Evolutionary conservation across 2,113 vertebrate genomes (phyloP).

Genomic region (Limanda limanda): DNA sequence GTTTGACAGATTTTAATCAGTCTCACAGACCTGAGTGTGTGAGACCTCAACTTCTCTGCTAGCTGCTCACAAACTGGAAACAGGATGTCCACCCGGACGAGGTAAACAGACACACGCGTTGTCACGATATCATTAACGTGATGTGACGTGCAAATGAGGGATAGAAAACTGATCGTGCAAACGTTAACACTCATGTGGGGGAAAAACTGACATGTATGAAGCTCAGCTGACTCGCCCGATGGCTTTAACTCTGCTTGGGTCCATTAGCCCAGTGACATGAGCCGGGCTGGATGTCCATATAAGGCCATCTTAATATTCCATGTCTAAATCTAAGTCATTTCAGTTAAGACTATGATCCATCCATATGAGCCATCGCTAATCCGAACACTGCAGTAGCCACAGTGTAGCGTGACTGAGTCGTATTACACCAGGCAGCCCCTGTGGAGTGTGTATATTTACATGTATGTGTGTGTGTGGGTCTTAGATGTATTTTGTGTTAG

Average conservation of each 20-base stretch:
- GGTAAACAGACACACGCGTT: too few relatives aligned
- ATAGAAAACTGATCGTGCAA: too few relatives aligned
- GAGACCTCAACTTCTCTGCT: too few relatives aligned
- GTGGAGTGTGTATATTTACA: conserved; percentile 46
- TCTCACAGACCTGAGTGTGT: too few relatives aligned
- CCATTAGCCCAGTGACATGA: conserved; percentile 53
- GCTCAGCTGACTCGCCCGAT: neutral
- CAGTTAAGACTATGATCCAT: conserved; percentile 63
- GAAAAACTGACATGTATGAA: conserved; percentile 4
- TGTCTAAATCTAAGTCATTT: conserved; percentile 63
- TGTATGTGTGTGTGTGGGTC: conserved; percentile 14
- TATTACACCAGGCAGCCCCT: conserved; percentile 52
- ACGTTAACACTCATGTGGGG: too few relatives aligned
- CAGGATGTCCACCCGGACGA: too few relatives aligned
- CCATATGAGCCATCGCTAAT: conserved; percentile 64
- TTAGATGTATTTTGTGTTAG: conserved; percentile 1
- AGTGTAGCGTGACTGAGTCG: conserved; percentile 58
- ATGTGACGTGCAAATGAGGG: too few relatives aligned
- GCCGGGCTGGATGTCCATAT: conserved; percentile 45
- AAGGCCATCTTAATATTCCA: conserved; percentile 54
- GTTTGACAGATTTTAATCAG: too few relatives aligned
- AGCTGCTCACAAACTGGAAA: too few relatives aligned
- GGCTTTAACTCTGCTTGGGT: conserved; percentile 15
- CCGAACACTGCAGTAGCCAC: conserved; percentile 48
- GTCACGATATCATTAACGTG: too few relatives aligned